Evolutionary conservation across 1,140 invertebrate species (phyloP), one percentile per base, ranked within the genome.

Genomic region (Dinoponera quadriceps): DNA sequence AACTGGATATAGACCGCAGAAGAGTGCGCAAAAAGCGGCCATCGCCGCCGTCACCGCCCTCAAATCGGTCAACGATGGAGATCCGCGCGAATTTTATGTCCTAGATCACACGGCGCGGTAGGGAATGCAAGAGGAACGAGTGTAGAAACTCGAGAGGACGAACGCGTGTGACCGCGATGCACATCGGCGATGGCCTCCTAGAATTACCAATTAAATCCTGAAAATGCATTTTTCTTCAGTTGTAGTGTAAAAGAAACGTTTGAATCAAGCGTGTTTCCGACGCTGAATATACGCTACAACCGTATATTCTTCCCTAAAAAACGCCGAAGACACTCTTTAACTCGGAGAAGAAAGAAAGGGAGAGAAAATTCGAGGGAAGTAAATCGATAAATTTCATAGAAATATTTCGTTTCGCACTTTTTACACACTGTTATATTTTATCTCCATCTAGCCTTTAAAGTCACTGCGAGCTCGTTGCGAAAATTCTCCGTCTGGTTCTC

Each of bases 401-500:
- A 68, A 33, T 69, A 80, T 71, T 60, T 78, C 51, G 38, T 55
- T 69, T 69, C 44, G n/a, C n/a, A 5, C 20, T 55, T 20, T 20
- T n/a, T 20, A 20, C 51, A 63, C 20, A 27, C 57, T 57, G 4
- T 44, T 44, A 44, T 18, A 57, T 71, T 71, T 69, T 57, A 80
- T 59, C 65, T 54, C 18, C 11, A 44, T 27, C 27, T 44, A 57
- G 33, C 69, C 71, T 68, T 69, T 57, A 80, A 71, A 22, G 33
- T 44, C 63, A 44, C 44, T 29, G 51, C 65, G 44, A 69, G 65
- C 33, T 57, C 33, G 51, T 22, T 80, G 75, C 33, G 75, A 57
- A 71, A 80, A 80, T 80, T 80, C 65, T 44, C 65, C 51, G 38
- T 78, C 51, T 54, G 33, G 33, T 44, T 80, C 66, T 80, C 66